phyloP scores from a whole-genome alignment of 2,888 invertebrate species.

The Andrena bucephala region DNA sequence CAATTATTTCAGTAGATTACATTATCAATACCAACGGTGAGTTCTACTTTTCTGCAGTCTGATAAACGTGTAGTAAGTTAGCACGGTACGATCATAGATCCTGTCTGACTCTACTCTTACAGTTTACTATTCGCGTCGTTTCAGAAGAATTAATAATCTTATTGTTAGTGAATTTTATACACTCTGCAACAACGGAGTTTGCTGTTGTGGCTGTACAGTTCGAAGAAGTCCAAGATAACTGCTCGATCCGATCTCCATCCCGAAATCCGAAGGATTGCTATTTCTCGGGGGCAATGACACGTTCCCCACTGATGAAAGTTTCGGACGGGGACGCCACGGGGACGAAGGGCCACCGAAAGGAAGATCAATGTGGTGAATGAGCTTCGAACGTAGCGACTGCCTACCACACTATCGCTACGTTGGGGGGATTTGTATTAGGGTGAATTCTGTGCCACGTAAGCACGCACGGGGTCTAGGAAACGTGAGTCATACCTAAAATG shows the following conservation, averaged over 20 bases:
- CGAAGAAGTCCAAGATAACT: slow-evolving; percentile 23
- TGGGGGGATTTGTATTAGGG: slow-evolving; percentile 76
- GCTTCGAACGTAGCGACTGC: slow-evolving; percentile 76
- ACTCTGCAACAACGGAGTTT: not conserved
- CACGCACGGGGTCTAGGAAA: slow-evolving; percentile 67
- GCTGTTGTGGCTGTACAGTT: slow-evolving; percentile 34
- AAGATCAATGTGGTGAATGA: slow-evolving; percentile 83
- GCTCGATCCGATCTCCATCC: slow-evolving; percentile 50
- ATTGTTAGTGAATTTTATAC: not conserved
- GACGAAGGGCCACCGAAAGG: slow-evolving; percentile 77
- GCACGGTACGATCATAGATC: no score
- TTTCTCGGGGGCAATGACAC: slow-evolving; percentile 77
- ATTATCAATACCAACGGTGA: no score
- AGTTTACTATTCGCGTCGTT: no score
- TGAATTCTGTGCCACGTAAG: slow-evolving; percentile 79
- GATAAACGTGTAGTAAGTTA: no score
- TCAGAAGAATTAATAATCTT: slow-evolving; percentile 19
- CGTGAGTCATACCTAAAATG: slow-evolving; percentile 57
- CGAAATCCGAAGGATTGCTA: slow-evolving; percentile 61
- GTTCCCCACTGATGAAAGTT: slow-evolving; percentile 69
- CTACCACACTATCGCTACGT: slow-evolving; percentile 76
- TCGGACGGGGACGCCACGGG: slow-evolving; percentile 68
- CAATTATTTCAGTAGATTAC: no score
- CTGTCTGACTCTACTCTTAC: no score
- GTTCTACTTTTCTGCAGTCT: no score